Percentiles rank a stretch among this genome's conserved stretches.
phyloP scores from a whole-genome alignment of 1,140 invertebrate species.

The Stegodyphus mimosarum region DNA sequence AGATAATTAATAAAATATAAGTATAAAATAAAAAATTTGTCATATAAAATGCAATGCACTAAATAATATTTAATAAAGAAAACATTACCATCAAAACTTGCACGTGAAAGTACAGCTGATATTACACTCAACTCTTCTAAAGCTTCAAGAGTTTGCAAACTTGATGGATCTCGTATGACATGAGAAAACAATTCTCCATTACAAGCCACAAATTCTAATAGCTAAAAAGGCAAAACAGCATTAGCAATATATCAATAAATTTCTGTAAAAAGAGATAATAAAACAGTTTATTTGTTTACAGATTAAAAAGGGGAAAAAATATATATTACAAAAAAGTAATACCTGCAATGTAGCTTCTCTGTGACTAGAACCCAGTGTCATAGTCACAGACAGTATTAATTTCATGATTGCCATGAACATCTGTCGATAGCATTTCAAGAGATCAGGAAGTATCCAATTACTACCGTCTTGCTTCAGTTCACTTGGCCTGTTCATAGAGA shows the following conservation, averaged over 20 bases:
- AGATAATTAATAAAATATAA: no score
- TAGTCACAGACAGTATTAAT: constrained; percentile 77
- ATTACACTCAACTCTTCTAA: constrained; percentile 79
- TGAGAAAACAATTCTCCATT: constrained; percentile 84
- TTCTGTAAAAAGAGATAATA: no score
- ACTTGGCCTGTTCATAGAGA: constrained; percentile 8
- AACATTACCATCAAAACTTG: constrained; percentile 72
- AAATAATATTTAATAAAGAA: no score
- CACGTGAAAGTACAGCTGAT: constrained; percentile 82
- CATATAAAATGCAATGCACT: no score
- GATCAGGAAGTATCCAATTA: constrained; percentile 47
- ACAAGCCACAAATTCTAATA: constrained; percentile 81
- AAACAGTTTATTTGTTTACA: neutral
- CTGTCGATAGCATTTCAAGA: constrained; percentile 50
- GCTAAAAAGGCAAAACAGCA: constrained; percentile 60
- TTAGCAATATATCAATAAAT: neutral
- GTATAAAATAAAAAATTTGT: no score
- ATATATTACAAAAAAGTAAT: constrained; percentile 61
- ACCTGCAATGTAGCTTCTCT: constrained; percentile 79
- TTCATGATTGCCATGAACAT: constrained; percentile 53
- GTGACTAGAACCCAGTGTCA: constrained; percentile 84
- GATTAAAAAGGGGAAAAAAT: neutral
- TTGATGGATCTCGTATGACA: constrained; percentile 78
- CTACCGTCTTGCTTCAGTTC: constrained; percentile 35
- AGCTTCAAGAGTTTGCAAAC: constrained; percentile 73